Base-by-base conservation (phyloP, 2,888 invertebrate genomes). In the Villa cingulata region DNA sequence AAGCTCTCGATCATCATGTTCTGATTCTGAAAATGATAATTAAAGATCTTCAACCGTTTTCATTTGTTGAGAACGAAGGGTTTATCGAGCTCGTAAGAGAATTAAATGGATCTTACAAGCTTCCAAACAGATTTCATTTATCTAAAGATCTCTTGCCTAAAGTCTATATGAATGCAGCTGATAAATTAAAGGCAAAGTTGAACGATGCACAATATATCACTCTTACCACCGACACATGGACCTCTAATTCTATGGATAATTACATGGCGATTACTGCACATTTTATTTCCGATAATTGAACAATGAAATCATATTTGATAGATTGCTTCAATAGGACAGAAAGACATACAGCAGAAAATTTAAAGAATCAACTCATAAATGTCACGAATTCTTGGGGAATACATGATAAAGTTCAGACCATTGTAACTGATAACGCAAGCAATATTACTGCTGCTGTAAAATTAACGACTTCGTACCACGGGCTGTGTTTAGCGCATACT, bases 11-110 rank as follows among this genome's bases (percentile, higher is more conserved):
- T 27, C 6, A 27, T 27, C 10, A 27, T 27, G 27, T 27, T 10
- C 27, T 27, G n/a, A n/a, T n/a, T n/a, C n/a, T n/a, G n/a, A 29
- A 29, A 29, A 29, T 29, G 29, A 10, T 29, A 9, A 29, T 29
- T 9, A 29, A 29, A 7, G 23, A 23, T 23, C 23, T 23, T 23
- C 23, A 23, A 23, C 23, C 23, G 5, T 23, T 23, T 23, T 52
- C 52, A 32, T 52, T 61, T 20, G 61, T 60, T 16, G 58, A 61
- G 48, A 57, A 59, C 51, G 41, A 48, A 46, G 58, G 59, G 47
- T 60, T 61, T 53, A 52, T 43, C 53, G 51, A 57, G 50, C 56
- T 58, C 43, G 50, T 58, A 19, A 43, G 51, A 37, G 46, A 51
- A 42, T 48, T 60, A 37, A 55, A 57, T 49, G 57, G 58, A n/a